Conservation (phyloP, 2,888 invertebrate genomes). For the Venustoraphidia nigricollis region DNA sequence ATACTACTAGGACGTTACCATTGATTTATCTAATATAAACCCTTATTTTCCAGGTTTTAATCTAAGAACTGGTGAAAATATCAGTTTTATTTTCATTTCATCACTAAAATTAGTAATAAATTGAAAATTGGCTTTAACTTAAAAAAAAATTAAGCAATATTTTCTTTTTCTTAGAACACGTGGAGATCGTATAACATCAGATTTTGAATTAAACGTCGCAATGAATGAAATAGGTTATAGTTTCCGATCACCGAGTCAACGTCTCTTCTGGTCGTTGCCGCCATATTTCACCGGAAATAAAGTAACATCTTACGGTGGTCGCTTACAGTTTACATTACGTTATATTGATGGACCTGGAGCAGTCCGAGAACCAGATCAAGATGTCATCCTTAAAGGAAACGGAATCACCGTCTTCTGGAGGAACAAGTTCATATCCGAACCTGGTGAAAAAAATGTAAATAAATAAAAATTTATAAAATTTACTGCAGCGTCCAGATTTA, state of each 20-base stretch:
- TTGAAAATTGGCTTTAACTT: background rate
- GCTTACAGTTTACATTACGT: conserved; percentile 54
- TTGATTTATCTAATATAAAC: background rate
- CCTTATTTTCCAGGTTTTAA: background rate
- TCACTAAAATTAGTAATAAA: background rate
- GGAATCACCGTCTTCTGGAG: conserved; percentile 63
- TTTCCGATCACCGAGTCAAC: conserved; percentile 29
- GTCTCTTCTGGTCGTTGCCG: conserved; percentile 65
- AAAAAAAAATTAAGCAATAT: background rate
- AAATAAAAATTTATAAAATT: background rate
- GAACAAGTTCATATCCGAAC: conserved; percentile 25
- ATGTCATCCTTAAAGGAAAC: conserved; percentile 69
- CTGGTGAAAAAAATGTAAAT: conserved; percentile 44
- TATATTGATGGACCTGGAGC: conserved; percentile 42
- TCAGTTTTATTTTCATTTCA: background rate
- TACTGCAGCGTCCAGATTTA: too few species aligned
- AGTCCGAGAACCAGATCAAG: conserved; percentile 47
- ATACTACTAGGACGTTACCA: background rate
- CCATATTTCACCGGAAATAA: conserved; percentile 52
- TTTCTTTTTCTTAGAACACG: conserved; percentile 21
- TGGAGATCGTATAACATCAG: conserved; percentile 27
- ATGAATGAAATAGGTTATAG: conserved; percentile 46
- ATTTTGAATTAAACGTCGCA: conserved; percentile 34
- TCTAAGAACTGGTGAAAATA: too few species aligned
- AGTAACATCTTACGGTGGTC: conserved; percentile 78